Percentiles rank a stretch among this genome's conserved stretches.
Conservation (phyloP, 2,888 invertebrate genomes). For the Mechanitis mazaeus region DNA sequence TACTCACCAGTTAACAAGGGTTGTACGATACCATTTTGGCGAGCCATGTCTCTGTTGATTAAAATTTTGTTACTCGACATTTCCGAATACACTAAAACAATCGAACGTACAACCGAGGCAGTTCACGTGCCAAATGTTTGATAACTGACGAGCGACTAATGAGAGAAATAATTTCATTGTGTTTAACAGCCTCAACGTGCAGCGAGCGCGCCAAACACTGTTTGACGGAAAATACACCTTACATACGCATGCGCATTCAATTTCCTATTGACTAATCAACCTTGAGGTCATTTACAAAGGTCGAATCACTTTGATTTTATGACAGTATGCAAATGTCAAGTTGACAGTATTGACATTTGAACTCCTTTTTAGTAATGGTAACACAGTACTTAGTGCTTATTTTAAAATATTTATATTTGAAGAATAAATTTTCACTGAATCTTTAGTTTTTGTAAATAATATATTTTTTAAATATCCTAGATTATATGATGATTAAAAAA, state of each 20-base stretch:
- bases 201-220: constrained; percentile 69
- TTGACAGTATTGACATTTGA: not conserved
- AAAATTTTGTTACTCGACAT: constrained; percentile 60
- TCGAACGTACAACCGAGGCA: constrained; percentile 27
- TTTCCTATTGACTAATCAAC: constrained; percentile 48
- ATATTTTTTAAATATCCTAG: too few species aligned
- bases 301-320: constrained; percentile 31
- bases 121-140: constrained; percentile 51
- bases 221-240: constrained; percentile 45
- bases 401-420: too few species aligned
- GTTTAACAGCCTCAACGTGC: constrained; percentile 45
- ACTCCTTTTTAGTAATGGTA: not conserved
- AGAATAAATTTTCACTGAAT: too few species aligned
- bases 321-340: constrained; percentile 4
- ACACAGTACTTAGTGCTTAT: too few species aligned
- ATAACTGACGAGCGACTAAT: constrained; percentile 57
- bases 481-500: too few species aligned
- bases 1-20: constrained; percentile 90
- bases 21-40: constrained; percentile 90
- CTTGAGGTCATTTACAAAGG: constrained; percentile 60
- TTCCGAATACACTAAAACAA: constrained; percentile 39
- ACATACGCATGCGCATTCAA: constrained; percentile 62
- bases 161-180: constrained; percentile 68
- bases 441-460: too few species aligned
- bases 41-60: constrained; percentile 64